phyloP scores from a whole-genome alignment of 1,140 invertebrate genomes.

The Neoseiulus cucumeris region DNA sequence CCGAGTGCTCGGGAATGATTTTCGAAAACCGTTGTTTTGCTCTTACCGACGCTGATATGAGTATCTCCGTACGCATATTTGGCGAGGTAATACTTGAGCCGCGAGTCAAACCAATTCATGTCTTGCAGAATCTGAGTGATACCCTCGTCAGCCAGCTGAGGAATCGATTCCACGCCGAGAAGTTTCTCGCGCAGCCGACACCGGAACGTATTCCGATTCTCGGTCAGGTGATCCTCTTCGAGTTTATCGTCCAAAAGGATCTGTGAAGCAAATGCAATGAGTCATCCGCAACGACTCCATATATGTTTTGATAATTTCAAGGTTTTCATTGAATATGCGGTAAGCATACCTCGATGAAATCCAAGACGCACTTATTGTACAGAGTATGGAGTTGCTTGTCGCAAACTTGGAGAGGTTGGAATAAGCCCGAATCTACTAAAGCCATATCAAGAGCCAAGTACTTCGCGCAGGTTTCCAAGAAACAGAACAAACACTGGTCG shows the following conservation, averaged over 20 bases:
- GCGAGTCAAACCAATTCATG: conserved; percentile 2
- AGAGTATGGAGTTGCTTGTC: neutral
- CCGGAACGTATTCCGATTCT: neutral
- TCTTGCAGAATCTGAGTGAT: neutral
- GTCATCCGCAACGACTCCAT: neutral
- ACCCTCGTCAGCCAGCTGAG: neutral
- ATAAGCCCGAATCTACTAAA: neutral
- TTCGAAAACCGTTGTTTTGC: too few relatives aligned
- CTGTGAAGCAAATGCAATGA: neutral
- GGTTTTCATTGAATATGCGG: too few relatives aligned
- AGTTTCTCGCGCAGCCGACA: neutral
- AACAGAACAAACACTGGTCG: neutral
- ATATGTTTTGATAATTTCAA: too few relatives aligned
- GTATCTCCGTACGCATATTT: conserved; percentile 6
- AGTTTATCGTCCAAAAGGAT: conserved; percentile 5
- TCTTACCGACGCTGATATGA: conserved; percentile 5
- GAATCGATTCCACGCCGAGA: neutral
- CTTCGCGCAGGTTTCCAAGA: neutral
- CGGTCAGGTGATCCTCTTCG: neutral
- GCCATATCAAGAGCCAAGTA: neutral
- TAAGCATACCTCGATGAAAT: neutral
- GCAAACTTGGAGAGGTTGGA: conserved; percentile 7
- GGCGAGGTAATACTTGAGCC: conserved; percentile 1
- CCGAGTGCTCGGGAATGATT: too few relatives aligned
- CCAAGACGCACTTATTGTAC: neutral